A percentile compares a stretch with the other conserved stretches of the same genome.
These are phyloP conservation scores for Eclectus roratus DNA, from an alignment of 2,113 vertebrate species.

Conservation along the genomic window DNA sequence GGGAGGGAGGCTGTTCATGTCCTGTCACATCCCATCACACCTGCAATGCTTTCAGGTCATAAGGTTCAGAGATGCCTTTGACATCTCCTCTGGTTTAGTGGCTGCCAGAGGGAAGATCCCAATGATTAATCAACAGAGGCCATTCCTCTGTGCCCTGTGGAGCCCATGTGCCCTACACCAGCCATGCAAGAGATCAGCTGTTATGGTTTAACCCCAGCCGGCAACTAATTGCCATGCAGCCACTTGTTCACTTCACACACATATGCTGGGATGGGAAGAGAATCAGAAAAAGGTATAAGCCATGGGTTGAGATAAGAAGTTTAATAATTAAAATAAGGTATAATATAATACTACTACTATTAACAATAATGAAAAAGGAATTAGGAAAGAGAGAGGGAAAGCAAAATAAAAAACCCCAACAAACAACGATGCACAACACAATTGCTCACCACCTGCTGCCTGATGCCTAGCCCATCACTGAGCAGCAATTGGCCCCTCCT, in stretches of 20 bases:
- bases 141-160: accelerated
- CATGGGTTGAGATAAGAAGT: not conserved
- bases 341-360: not conserved
- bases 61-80: not conserved
- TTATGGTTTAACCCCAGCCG: not conserved
- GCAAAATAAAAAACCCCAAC: not conserved
- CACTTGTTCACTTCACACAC: not conserved
- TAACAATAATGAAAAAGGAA: not conserved
- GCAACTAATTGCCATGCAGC: not conserved
- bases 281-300: not conserved
- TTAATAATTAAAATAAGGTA: not conserved
- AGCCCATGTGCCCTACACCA: not conserved
- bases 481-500: not conserved
- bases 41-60: not conserved
- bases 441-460: not conserved
- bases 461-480: not conserved
- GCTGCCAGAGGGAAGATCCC: not conserved
- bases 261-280: not conserved
- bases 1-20: not conserved
- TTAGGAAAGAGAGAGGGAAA: not conserved
- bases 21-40: not conserved
- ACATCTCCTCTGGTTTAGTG: not conserved
- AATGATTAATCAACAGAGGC: not conserved
- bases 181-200: not conserved
- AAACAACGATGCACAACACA: not conserved